phyloP scores from a whole-genome alignment of 2,888 invertebrate genomes.

The Ptychoptera albimana region DNA sequence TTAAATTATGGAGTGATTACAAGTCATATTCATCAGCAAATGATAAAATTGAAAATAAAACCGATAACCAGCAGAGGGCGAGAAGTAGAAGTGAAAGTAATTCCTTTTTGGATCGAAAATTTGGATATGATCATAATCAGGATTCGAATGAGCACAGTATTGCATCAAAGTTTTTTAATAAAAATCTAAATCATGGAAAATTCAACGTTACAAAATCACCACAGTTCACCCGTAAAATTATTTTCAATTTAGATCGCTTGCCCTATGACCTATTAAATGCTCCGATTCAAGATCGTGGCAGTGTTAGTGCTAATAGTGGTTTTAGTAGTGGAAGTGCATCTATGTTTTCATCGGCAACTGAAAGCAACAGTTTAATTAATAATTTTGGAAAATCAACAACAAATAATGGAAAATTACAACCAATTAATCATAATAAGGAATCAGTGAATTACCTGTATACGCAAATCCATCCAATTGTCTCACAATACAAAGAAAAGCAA shows the following conservation, averaged over 20 bases:
- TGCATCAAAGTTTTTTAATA: not conserved
- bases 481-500: no score
- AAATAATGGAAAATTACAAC: not conserved
- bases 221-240: conserved; percentile 19
- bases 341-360: conserved; percentile 11
- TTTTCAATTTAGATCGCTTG: conserved; percentile 29
- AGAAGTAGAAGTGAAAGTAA: conserved; percentile 3
- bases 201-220: no score
- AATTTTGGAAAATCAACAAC: not conserved
- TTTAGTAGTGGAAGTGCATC: conserved; percentile 6
- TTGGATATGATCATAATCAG: not conserved
- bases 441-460: no score
- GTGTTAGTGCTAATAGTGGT: conserved; percentile 7
- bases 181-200: conserved; percentile 11
- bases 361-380: not conserved
- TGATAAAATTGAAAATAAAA: conserved; percentile 7
- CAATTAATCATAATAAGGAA: no score
- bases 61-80: not conserved
- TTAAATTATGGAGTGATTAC: conserved; percentile 16
- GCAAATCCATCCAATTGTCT: no score
- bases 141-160: no score
- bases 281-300: conserved; percentile 14
- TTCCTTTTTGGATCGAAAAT: conserved; percentile 1
- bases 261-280: conserved; percentile 30
- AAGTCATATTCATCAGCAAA: not conserved